Percentiles rank a stretch among this genome's conserved stretches.
Evolutionary conservation across 2,113 vertebrate species (phyloP).

Genomic region (Pollimyrus isidori): DNA sequence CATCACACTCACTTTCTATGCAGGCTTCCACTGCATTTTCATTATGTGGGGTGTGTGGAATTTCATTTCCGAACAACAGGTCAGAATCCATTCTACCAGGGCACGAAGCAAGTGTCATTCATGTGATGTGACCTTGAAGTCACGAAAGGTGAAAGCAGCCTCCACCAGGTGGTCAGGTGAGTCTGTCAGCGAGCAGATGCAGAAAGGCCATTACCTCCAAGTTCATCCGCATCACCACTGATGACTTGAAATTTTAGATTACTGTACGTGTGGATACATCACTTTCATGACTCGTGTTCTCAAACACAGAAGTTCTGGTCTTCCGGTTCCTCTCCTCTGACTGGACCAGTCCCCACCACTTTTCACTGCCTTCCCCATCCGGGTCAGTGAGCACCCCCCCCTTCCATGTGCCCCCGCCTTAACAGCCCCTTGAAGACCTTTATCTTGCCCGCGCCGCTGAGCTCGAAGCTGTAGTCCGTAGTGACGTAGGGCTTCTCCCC

Average conservation of each 20-base stretch:
- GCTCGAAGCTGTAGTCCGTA: constrained; percentile 73
- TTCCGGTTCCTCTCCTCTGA: background rate
- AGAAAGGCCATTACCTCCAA: background rate
- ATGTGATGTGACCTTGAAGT: background rate
- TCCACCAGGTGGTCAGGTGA: background rate
- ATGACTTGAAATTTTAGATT: background rate
- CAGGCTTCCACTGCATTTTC: background rate
- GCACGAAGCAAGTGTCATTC: background rate
- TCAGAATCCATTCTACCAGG: background rate
- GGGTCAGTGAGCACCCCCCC: background rate
- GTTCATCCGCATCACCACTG: background rate
- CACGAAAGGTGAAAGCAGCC: background rate
- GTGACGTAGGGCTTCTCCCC: constrained; percentile 81
- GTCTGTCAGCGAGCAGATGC: background rate
- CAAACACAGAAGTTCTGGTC: background rate
- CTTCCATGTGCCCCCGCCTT: constrained; percentile 29
- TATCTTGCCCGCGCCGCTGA: constrained; percentile 74
- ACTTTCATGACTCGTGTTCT: background rate
- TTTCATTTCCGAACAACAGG: background rate
- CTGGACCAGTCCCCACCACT: background rate
- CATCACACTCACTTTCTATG: background rate
- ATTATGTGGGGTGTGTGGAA: background rate
- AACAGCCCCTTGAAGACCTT: constrained; percentile 57
- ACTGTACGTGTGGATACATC: background rate
- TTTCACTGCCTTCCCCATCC: background rate